Conservation (phyloP, 1,140 invertebrate species). For the Mercenaria mercenaria region DNA sequence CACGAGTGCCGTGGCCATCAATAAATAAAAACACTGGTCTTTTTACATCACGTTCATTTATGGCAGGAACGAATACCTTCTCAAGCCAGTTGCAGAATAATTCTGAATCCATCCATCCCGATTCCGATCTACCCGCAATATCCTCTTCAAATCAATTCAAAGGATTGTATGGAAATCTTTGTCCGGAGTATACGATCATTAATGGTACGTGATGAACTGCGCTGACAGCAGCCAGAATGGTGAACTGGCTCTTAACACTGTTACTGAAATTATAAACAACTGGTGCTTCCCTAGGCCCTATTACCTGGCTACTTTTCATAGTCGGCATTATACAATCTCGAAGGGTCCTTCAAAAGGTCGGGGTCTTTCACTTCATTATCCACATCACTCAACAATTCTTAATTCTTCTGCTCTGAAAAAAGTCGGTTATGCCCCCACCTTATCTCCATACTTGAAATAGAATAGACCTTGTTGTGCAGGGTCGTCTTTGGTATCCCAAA, state of each 20-base stretch:
- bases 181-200: conserved; percentile 25
- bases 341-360: background rate
- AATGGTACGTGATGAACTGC: background rate
- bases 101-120: background rate
- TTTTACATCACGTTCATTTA: background rate
- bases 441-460: too few species aligned
- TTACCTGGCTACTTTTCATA: background rate
- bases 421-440: too few species aligned
- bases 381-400: too few species aligned
- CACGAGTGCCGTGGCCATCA: conserved; percentile 54
- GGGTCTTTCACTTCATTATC: conserved; percentile 7
- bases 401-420: too few species aligned
- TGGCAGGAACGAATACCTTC: conserved; percentile 14
- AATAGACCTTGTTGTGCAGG: too few species aligned
- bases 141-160: conserved; percentile 15
- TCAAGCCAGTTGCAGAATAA: background rate
- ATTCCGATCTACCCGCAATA: background rate
- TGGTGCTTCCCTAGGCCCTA: background rate
- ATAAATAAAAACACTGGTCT: background rate
- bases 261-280: too few species aligned
- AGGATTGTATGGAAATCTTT: conserved; percentile 4
- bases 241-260: too few species aligned
- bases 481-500: too few species aligned
- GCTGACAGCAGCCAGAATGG: too few species aligned
- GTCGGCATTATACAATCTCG: conserved; percentile 7